These are phyloP conservation scores for Prenolepis imparis DNA, from an alignment of 2,888 invertebrate genomes.

Conservation along the genomic window DNA sequence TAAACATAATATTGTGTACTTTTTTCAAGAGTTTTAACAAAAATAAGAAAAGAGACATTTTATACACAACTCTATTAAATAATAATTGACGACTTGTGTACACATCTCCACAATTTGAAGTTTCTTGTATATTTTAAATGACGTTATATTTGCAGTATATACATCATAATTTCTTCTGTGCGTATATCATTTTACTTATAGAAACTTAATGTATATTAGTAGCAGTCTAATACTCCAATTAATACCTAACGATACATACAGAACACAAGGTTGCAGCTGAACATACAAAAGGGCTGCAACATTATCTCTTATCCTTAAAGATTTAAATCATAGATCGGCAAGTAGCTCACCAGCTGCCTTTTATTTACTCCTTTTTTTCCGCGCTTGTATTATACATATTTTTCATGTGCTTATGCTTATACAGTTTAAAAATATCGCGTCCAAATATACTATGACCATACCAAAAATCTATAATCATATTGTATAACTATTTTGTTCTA, in stretches of 20 bases:
- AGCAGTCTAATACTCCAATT: slow-evolving; percentile 72
- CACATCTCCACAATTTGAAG: slow-evolving; percentile 21
- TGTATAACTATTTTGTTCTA: slow-evolving; percentile 6
- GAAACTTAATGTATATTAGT: slow-evolving; percentile 67
- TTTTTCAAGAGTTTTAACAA: slow-evolving; percentile 27
- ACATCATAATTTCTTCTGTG: slow-evolving; percentile 10
- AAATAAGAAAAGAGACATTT: neutral
- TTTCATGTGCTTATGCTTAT: neutral
- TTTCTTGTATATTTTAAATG: slow-evolving; percentile 12
- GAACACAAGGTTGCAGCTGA: slow-evolving; percentile 84
- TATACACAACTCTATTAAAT: neutral
- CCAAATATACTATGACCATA: slow-evolving; percentile 10
- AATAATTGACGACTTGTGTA: neutral
- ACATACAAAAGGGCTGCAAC: slow-evolving; percentile 86
- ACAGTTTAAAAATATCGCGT: slow-evolving; percentile 35
- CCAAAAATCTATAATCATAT: slow-evolving; percentile 25
- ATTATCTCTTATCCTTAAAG: slow-evolving; percentile 72
- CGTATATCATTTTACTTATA: slow-evolving; percentile 30
- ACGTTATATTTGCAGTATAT: slow-evolving; percentile 23
- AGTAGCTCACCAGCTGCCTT: slow-evolving; percentile 76
- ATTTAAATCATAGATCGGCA: slow-evolving; percentile 62
- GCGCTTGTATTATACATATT: slow-evolving; percentile 12
- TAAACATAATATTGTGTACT: slow-evolving; percentile 20
- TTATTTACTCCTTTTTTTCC: slow-evolving; percentile 64
- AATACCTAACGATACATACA: slow-evolving; percentile 78